Evolutionary conservation across 2,113 vertebrate genomes (phyloP).

Genomic region (Nothoprocta pentlandii): DNA sequence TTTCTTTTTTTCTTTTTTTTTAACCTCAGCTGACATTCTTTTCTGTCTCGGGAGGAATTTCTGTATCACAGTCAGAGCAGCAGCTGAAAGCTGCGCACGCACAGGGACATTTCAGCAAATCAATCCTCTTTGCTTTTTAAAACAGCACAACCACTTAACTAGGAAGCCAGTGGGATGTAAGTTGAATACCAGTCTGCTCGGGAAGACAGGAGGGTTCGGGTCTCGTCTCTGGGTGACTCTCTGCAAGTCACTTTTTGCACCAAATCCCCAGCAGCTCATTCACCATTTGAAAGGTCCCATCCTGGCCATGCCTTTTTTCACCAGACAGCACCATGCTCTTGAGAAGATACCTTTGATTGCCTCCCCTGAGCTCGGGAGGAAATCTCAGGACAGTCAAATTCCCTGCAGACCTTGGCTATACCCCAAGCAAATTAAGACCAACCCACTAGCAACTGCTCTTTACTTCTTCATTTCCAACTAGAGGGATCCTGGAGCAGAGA

Average conservation of each 20-base stretch:
- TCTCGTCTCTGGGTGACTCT: neutral
- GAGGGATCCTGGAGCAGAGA: neutral
- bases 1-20: neutral
- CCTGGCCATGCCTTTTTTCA: neutral
- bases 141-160: neutral
- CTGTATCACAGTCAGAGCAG: neutral
- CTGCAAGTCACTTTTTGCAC: accelerated
- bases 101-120: neutral
- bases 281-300: neutral
- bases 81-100: neutral
- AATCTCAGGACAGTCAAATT: neutral
- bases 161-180: neutral
- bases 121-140: neutral
- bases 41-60: neutral
- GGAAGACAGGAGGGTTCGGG: neutral
- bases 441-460: neutral
- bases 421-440: neutral
- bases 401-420: neutral
- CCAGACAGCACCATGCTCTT: neutral
- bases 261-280: neutral
- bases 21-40: neutral
- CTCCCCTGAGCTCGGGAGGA: neutral
- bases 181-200: neutral
- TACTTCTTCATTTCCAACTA: neutral
- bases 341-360: neutral